Base-by-base conservation (phyloP, 2,888 invertebrate genomes). In the Polyommatus iphigenia region DNA sequence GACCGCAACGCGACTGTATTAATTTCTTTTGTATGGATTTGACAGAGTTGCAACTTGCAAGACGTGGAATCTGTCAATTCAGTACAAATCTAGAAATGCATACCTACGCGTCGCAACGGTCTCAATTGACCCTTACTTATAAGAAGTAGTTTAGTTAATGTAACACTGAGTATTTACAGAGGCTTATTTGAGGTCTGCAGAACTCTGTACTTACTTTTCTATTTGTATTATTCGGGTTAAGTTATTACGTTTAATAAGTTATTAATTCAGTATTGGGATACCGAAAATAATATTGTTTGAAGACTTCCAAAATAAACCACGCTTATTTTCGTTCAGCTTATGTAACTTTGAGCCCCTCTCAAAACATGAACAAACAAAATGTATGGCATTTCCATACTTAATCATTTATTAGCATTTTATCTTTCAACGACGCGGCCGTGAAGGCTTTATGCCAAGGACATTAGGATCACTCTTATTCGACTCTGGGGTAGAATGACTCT, bases 331-430 rank as follows among this genome's bases (percentile, higher is more conserved):
- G 29, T 67, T 67, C 32, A 18, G 67, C 32, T 67, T 67, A 67
- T 67, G 15, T 67, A 67, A 67, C 15, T 67, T 18, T 5, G 67
- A 67, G 67, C 67, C 67, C 5, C 29, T 67, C 15, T 67, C 15
- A 67, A 15, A 32, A 32, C 13, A 24, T 29, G 67, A 67, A 32
- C 67, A 62, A 29, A 67, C 29, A 67, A 67, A 15, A 29, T 67
- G 15, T 67, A 29, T 67, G 67, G 29, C 15, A 67, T 67, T 67
- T 29, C 67, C 67, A 67, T 67, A 67, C 62, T 20, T 13, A 20
- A 62, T 62, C 13, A 24, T 20, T 62, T 62, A 62, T 62, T 67
- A 67, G 29, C 67, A 32, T 67, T 67, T 67, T 67, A 32, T 32
- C 62, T 62, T 62, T 62, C 62, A 5, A 54, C 54, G 54, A 54